Evolutionary conservation across 2,797 vertebrate species (phyloP).

Genomic region (Rhinichthys osculus): DNA sequence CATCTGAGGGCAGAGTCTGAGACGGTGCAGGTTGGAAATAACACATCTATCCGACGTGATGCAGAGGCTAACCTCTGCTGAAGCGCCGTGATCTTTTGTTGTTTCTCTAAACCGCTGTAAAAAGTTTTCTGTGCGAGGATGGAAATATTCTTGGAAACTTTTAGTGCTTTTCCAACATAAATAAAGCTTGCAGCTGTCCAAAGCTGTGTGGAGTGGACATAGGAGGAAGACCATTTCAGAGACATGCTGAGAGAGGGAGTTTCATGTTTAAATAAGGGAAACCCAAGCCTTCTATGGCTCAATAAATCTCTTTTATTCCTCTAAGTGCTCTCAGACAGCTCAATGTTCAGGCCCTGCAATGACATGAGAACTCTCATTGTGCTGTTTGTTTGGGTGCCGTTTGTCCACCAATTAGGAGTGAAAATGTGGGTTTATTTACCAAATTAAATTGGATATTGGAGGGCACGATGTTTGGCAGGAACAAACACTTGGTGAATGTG

Average conservation of each 20-base stretch:
- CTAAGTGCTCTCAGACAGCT: slow-evolving; percentile 62
- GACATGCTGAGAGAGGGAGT: slow-evolving; percentile 60
- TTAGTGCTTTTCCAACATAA: slow-evolving; percentile 66
- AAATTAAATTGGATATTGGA: slow-evolving; percentile 54
- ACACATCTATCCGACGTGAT: slow-evolving; percentile 32
- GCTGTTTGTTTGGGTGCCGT: slow-evolving; percentile 47
- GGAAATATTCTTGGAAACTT: slow-evolving; percentile 69
- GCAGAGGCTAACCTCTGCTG: slow-evolving; percentile 49
- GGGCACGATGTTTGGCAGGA: slow-evolving; percentile 56
- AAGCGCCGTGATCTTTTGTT: slow-evolving; percentile 57
- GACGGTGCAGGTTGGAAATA: slow-evolving; percentile 29
- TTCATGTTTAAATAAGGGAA: slow-evolving; percentile 69
- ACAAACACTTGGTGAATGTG: slow-evolving; percentile 51
- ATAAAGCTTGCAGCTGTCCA: slow-evolving; percentile 68
- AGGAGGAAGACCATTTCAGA: slow-evolving; percentile 63
- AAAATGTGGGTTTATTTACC: slow-evolving; percentile 60
- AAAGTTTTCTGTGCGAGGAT: slow-evolving; percentile 61
- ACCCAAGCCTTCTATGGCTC: slow-evolving; percentile 42
- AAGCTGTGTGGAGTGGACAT: slow-evolving; percentile 66
- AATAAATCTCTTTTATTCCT: slow-evolving; percentile 68
- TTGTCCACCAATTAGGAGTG: slow-evolving; percentile 58
- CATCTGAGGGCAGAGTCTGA: not conserved
- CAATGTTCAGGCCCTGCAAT: slow-evolving; percentile 45
- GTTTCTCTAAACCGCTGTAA: slow-evolving; percentile 62
- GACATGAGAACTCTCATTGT: slow-evolving; percentile 56